Conservation (phyloP, 2,888 invertebrate genomes). For the Drosophila phalerata region DNA sequence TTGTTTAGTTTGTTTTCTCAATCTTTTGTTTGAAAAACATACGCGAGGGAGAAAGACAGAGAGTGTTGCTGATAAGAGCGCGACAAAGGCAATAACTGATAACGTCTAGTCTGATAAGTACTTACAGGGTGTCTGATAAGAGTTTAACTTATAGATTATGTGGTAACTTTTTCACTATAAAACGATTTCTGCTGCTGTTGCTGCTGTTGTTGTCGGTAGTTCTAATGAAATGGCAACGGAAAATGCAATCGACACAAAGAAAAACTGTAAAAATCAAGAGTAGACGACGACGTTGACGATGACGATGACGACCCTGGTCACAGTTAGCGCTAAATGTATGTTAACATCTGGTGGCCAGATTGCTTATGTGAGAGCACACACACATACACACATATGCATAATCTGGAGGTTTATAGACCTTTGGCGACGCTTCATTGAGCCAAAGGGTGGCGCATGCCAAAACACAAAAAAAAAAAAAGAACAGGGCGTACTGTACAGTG, state of each 20-base stretch:
- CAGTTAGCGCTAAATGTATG: constrained; percentile 59
- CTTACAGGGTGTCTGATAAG: constrained; percentile 34
- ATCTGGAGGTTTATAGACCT: constrained; percentile 32
- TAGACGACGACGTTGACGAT: constrained; percentile 25
- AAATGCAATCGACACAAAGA: constrained; percentile 55
- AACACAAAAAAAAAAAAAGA: not conserved
- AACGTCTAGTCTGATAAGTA: constrained; percentile 43
- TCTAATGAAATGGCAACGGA: constrained; percentile 62
- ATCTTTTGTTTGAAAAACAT: constrained; percentile 70
- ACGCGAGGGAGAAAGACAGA: constrained; percentile 27
- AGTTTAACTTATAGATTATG: constrained; percentile 28
- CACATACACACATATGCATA: constrained; percentile 7
- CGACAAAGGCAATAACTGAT: constrained; percentile 69
- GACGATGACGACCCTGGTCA: constrained; percentile 54
- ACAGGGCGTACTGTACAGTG: constrained; percentile 46
- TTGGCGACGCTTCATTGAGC: constrained; percentile 55
- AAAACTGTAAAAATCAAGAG: constrained; percentile 54
- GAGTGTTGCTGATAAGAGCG: constrained; percentile 58
- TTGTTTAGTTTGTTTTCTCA: constrained; percentile 76
- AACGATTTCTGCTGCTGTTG: constrained; percentile 16
- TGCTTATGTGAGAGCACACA: constrained; percentile 32
- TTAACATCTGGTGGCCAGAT: constrained; percentile 74
- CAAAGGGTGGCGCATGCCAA: constrained; percentile 44
- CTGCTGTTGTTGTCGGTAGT: constrained; percentile 32
- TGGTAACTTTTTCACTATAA: constrained; percentile 32